Percentiles rank a stretch among this genome's conserved stretches.
Evolutionary conservation across 2,113 vertebrate genomes (phyloP).

Genomic region (Mixornis gularis): DNA sequence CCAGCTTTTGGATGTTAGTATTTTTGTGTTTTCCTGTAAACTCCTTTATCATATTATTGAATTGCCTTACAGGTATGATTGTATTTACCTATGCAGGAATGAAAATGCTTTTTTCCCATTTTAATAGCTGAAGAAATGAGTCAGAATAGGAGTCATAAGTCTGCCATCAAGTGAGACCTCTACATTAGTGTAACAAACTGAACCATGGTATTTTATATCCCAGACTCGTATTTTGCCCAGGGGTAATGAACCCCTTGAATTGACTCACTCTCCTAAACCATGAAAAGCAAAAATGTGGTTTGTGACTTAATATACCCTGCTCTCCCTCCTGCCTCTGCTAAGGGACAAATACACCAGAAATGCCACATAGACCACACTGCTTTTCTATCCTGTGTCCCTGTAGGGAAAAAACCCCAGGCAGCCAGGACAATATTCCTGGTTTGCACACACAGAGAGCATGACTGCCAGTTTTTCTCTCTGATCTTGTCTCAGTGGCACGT

Average conservation of each 20-base stretch:
- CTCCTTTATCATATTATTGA: not conserved
- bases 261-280: not conserved
- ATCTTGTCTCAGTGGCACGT: not conserved
- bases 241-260: not conserved
- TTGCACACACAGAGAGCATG: not conserved
- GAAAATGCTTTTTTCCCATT: not conserved
- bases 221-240: rapidly evolving
- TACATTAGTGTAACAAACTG: not conserved
- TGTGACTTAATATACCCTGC: not conserved
- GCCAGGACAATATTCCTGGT: not conserved
- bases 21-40: not conserved
- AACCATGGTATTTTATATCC: not conserved
- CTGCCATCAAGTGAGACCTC: not conserved
- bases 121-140: not conserved
- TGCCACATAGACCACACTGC: not conserved
- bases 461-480: not conserved
- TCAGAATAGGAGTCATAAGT: not conserved
- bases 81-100: not conserved
- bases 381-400: not conserved
- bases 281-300: not conserved
- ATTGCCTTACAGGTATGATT: not conserved
- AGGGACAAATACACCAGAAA: not conserved
- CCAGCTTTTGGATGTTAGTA: not conserved
- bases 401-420: not conserved
- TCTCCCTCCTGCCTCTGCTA: not conserved